phyloP scores from a whole-genome alignment of 2,113 vertebrate species.

The Muntiacus reevesi region DNA sequence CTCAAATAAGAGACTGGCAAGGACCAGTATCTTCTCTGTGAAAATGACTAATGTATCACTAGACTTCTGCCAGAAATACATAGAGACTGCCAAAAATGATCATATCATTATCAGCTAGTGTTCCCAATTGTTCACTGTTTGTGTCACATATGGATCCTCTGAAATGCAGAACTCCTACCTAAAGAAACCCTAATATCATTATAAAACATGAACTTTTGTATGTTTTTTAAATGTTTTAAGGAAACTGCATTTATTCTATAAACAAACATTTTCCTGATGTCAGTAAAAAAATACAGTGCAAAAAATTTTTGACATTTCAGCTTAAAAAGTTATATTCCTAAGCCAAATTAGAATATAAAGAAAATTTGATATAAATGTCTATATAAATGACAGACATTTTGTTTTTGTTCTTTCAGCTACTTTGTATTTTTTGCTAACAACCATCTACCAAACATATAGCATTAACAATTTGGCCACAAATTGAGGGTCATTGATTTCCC shows the following conservation, averaged over 20 bases:
- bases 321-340: conserved; percentile 71
- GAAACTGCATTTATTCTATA: conserved; percentile 81
- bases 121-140: conserved; percentile 84
- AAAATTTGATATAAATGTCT: conserved; percentile 31
- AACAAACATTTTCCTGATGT: conserved; percentile 81
- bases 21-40: conserved; percentile 83
- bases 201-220: conserved; percentile 81
- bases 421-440: not conserved
- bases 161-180: conserved; percentile 82
- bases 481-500: not conserved
- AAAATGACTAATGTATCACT: conserved; percentile 85
- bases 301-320: conserved; percentile 68
- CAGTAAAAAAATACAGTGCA: conserved; percentile 73
- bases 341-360: conserved; percentile 56
- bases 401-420: not conserved
- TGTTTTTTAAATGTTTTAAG: conserved; percentile 82
- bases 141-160: conserved; percentile 81
- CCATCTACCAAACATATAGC: not conserved
- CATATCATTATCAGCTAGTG: conserved; percentile 82
- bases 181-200: conserved; percentile 78
- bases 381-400: conserved; percentile 19
- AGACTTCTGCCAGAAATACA: conserved; percentile 81
- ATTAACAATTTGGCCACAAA: not conserved
- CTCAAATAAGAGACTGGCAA: conserved; percentile 85
- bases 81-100: conserved; percentile 81